Conservation (phyloP, 2,113 vertebrate genomes). For the Miniopterus natalensis region DNA sequence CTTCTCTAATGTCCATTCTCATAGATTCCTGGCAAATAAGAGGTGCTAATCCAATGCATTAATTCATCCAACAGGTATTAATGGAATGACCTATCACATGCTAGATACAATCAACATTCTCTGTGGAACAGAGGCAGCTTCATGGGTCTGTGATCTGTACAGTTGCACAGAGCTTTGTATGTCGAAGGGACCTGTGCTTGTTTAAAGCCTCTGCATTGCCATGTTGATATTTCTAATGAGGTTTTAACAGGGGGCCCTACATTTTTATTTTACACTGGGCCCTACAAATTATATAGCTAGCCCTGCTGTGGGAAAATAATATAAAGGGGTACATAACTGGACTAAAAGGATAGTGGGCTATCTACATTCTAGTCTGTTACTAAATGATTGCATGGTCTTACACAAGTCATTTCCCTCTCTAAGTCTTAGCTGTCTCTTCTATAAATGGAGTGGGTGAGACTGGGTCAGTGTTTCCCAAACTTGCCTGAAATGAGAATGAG, state of each 20-base stretch:
- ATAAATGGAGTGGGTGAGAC: neutral
- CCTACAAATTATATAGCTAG: neutral
- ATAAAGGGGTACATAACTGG: neutral
- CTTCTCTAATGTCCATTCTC: neutral
- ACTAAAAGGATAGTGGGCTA: neutral
- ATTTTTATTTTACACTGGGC: slow-evolving; percentile 34
- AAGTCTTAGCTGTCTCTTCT: neutral
- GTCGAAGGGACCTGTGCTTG: neutral
- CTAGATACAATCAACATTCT: neutral
- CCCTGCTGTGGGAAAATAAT: neutral
- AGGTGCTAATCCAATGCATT: slow-evolving; percentile 18
- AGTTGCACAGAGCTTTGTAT: neutral
- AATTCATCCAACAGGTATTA: slow-evolving; percentile 42
- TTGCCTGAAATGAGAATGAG: slow-evolving; percentile 16
- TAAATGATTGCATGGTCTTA: neutral
- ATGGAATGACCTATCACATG: slow-evolving; percentile 19
- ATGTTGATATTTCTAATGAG: neutral
- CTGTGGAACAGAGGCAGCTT: neutral
- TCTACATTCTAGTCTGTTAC: slow-evolving; percentile 6
- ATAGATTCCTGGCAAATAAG: slow-evolving; percentile 27
- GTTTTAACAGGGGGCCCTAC: neutral
- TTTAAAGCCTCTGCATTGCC: slow-evolving; percentile 35
- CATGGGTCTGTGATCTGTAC: neutral
- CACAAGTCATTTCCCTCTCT: neutral
- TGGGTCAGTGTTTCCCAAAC: neutral